Evolutionary conservation across 2,797 vertebrate genomes (phyloP), one percentile per base, ranked within the genome.

Genomic region (Scyliorhinus canicula): DNA sequence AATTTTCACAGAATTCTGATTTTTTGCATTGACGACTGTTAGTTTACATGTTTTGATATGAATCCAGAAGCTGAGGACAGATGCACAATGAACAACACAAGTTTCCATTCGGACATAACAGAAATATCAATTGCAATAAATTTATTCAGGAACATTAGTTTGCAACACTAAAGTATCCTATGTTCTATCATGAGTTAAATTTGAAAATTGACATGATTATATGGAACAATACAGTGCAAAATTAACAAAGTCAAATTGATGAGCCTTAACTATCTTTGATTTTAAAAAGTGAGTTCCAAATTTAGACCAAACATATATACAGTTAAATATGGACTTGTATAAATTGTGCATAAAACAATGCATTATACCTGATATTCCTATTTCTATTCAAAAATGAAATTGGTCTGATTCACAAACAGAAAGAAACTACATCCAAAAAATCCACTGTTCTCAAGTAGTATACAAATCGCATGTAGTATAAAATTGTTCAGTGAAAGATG

Each of bases 41-140:
- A 65, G 57, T 35, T 93, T 35, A 71, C 1, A 67, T 31, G 44
- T 52, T 31, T 67, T 47, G 65, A 50, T 71, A 52, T 50, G 44
- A 93, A 93, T 52, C 65, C 65, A 69, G 93, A 93, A 71, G 65
- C 12, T 71, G 90, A 63, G 26, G 90, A 93, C 67, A 71, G 93
- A 16, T 52, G 57, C 40, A 65, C 60, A 91, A 57, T 50, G 50
- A 31, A 85, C 21, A 85, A 67, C 40, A 67, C 60, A 71, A 69
- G 47, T 94, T 93, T 94, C 44, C 67, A 94, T 55, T 50, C 16
- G 44, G 71, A 31, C 88, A 63, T 21, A 71, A 69, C 6, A 50
- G 40, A 71, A 93, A 69, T 44, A 93, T 47, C 28, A 71, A 50
- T 24, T 47, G 44, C 19, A 47, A 69, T 16, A 21, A 0, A 57